phyloP scores from a whole-genome alignment of 2,113 vertebrate genomes.

The Tragulus kanchil region DNA sequence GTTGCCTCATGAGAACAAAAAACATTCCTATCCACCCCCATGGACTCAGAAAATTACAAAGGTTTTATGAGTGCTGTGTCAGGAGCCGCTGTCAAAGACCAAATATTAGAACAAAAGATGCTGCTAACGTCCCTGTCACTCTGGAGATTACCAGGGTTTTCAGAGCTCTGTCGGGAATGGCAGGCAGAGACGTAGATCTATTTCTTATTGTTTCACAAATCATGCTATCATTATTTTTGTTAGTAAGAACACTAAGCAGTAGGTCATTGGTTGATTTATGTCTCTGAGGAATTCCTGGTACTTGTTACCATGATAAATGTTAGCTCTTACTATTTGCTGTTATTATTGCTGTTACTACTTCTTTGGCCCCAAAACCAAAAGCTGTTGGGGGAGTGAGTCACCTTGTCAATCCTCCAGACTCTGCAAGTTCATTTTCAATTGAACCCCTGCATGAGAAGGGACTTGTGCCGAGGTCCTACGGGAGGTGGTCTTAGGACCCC shows the following conservation, averaged over 20 bases:
- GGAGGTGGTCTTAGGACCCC: neutral
- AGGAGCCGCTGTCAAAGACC: neutral
- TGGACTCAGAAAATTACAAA: neutral
- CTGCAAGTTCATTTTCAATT: neutral
- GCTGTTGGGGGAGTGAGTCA: neutral
- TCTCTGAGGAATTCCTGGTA: neutral
- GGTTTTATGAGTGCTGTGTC: neutral
- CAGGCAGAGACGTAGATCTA: neutral
- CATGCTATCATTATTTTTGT: neutral
- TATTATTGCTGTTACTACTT: neutral
- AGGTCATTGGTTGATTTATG: neutral
- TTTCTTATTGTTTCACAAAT: neutral
- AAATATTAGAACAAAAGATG: neutral
- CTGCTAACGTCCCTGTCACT: neutral
- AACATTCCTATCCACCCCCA: neutral
- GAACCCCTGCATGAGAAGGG: neutral
- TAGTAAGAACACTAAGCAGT: neutral
- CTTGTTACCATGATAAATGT: neutral
- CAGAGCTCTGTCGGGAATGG: neutral
- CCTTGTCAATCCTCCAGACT: neutral
- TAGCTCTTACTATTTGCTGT: neutral
- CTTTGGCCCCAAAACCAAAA: neutral
- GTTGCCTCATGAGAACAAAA: neutral
- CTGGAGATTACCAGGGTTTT: neutral
- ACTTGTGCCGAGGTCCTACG: neutral